Base-by-base conservation (phyloP, 1,140 invertebrate genomes). In the Pseudachorutes palmiensis region DNA sequence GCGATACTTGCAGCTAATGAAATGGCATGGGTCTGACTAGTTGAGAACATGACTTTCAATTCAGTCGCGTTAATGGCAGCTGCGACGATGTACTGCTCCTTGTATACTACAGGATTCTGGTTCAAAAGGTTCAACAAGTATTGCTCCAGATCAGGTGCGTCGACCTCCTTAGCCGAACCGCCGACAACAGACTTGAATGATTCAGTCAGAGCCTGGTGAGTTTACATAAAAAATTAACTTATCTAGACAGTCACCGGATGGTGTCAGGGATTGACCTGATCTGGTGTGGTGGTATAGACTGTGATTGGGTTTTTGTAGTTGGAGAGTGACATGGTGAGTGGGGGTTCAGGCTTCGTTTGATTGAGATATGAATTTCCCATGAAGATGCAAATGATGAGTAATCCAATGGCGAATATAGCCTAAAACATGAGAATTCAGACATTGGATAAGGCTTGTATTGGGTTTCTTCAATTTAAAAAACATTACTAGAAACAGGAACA, bases 11-110 rank as follows among this genome's bases (percentile, higher is more conserved):
- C 73, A 0, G 83, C 78, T 3, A 85, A 80, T 0, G 85, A 84
- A 19, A 86, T 81, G 33, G 86, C 82, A 76, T 91, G 89, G 75
- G 84, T 85, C 0, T 88, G 78, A 2, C 75, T 75, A 16, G 80
- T 80, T 2, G 81, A 82, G 75, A 79, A 83, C 55, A 82, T 63
- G n/a, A 66, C 64, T 19, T 62, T 59, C 1, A 59, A 22, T 12
- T 57, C 30, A n/a, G 32, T 28, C 1, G 32, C 2, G 19, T 58
- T 71, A 3, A 71, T 24, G 1, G 68, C 64, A 5, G 64, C 64
- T 14, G 66, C 71, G 30, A 71, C 55, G 1, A 73, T 59, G 29
- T 64, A 71, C 1, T 51, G 60, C 28, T 66, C 64, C 22, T 64
- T 32, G 41, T 64, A 71, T n/a, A 66, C 22, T 16, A 58, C 64